Evolutionary conservation across 2,113 vertebrate genomes (phyloP).

Genomic region (Sinosuthora webbiana): DNA sequence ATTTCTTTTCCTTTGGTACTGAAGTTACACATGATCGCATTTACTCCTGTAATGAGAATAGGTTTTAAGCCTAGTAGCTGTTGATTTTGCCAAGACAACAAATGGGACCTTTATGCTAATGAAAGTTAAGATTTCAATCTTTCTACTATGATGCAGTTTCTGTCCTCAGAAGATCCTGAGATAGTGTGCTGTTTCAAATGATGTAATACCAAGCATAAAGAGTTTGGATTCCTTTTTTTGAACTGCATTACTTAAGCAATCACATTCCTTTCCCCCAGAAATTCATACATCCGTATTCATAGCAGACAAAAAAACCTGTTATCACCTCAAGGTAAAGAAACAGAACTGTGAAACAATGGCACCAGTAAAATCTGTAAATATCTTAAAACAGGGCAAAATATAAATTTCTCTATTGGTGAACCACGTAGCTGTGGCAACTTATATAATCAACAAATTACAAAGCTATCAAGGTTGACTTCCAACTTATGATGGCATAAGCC

Average conservation of each 20-base stretch:
- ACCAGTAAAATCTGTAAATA: neutral
- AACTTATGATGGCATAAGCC: neutral
- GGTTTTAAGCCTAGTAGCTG: neutral
- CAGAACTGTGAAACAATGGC: neutral
- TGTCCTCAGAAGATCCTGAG: slow-evolving; percentile 1
- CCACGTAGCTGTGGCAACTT: rapidly evolving
- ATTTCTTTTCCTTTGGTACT: neutral
- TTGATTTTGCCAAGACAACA: neutral
- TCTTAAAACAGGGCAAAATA: neutral
- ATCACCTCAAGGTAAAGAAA: neutral
- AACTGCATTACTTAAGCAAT: neutral
- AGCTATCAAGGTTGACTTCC: neutral
- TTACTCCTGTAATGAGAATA: neutral
- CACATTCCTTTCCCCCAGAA: neutral
- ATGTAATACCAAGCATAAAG: neutral
- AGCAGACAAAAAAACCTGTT: neutral
- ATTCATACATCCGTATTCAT: neutral
- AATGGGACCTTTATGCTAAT: neutral
- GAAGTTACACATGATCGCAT: neutral
- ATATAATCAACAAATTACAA: neutral
- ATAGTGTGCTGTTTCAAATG: neutral
- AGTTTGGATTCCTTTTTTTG: neutral
- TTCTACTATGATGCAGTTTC: neutral
- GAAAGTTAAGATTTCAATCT: neutral
- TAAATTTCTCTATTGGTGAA: neutral